phyloP scores from a whole-genome alignment of 2,888 invertebrate species.

The Melanargia galathea region DNA sequence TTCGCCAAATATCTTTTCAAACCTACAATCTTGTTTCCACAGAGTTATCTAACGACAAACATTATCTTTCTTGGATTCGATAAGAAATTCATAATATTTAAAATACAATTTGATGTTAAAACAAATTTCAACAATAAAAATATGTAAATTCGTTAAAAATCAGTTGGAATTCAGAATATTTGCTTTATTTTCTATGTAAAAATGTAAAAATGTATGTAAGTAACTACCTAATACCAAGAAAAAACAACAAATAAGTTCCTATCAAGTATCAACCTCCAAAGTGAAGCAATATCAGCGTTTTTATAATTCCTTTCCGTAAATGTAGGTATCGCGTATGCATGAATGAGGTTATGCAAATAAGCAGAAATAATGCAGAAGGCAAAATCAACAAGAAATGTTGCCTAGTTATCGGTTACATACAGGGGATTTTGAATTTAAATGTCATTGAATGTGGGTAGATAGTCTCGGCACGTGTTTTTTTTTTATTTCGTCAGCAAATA shows the following conservation, averaged over 20 bases:
- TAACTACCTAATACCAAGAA: constrained; percentile 15
- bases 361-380: constrained; percentile 13
- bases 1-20: too few species aligned
- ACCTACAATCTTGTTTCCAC: too few species aligned
- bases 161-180: too few species aligned
- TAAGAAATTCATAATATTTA: too few species aligned
- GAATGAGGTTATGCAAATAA: constrained; percentile 26
- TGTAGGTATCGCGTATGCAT: constrained; percentile 14
- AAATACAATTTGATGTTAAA: too few species aligned
- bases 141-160: too few species aligned
- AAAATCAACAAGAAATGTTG: constrained; percentile 10
- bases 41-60: too few species aligned
- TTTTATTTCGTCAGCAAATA: constrained; percentile 2
- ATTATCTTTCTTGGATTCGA: too few species aligned
- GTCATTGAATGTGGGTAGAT: background rate
- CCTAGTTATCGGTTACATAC: background rate
- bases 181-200: too few species aligned
- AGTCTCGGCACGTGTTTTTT: background rate
- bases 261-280: constrained; percentile 8
- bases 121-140: too few species aligned
- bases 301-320: constrained; percentile 19
- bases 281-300: constrained; percentile 13
- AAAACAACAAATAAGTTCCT: constrained; percentile 11
- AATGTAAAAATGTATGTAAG: too few species aligned
- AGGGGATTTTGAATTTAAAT: background rate